Percentiles rank a stretch among this genome's conserved stretches.
Evolutionary conservation across 2,113 vertebrate genomes (phyloP).

Genomic region (Suncus etruscus): DNA sequence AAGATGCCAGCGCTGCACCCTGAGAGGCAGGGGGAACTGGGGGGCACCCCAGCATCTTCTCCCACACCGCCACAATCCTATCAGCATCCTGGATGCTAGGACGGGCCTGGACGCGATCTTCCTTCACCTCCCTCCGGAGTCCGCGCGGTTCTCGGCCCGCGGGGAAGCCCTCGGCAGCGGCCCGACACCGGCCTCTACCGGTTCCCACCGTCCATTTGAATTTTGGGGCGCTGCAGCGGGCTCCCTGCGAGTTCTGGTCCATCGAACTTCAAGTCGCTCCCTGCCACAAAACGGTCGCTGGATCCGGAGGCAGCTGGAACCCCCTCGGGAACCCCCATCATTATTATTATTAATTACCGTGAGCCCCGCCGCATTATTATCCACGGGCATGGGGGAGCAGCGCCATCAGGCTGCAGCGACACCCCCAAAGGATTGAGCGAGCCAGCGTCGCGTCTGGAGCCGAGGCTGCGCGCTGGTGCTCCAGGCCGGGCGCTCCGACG

Average conservation of each 20-base stretch:
- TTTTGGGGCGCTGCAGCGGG: slow-evolving; percentile 85
- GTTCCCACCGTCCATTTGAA: slow-evolving; percentile 87
- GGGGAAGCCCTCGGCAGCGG: neutral
- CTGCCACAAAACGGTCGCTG: slow-evolving; percentile 45
- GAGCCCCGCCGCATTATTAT: slow-evolving; percentile 72
- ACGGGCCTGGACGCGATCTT: neutral
- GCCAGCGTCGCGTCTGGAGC: neutral
- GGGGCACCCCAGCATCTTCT: too few relatives aligned
- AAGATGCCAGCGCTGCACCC: neutral
- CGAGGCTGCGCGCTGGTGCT: neutral
- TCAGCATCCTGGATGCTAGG: too few relatives aligned
- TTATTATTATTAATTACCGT: slow-evolving; percentile 82
- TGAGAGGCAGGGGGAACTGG: too few relatives aligned
- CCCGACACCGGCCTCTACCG: neutral
- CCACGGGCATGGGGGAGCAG: slow-evolving; percentile 36
- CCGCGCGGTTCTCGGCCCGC: neutral
- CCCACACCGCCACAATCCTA: too few relatives aligned
- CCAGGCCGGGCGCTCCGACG: neutral
- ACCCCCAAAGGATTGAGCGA: neutral
- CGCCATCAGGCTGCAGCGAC: neutral
- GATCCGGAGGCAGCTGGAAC: slow-evolving; percentile 77
- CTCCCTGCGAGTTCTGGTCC: neutral
- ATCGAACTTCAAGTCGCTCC: neutral
- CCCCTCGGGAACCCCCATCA: slow-evolving; percentile 70
- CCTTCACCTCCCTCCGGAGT: neutral